Conservation (phyloP, 2,797 vertebrate species). For the Amazona finschi region DNA sequence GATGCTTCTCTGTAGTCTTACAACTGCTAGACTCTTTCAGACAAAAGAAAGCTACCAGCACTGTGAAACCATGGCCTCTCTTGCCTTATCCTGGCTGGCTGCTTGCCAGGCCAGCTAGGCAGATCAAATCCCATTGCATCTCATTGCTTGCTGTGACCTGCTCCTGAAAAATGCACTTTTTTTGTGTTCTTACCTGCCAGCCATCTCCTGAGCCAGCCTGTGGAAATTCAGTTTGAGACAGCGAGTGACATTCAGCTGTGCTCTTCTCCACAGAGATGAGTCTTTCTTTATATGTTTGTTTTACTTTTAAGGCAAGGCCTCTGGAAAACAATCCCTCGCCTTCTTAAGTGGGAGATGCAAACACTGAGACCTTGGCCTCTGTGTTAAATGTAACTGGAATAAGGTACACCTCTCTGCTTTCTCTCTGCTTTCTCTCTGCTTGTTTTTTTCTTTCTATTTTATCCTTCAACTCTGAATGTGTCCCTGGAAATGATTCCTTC, state of each 20-base stretch:
- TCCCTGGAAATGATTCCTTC: slow-evolving; percentile 24
- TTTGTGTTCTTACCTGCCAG: background rate
- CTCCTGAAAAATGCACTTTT: background rate
- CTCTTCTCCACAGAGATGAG: background rate
- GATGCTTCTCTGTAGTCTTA: background rate
- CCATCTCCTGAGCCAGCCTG: background rate
- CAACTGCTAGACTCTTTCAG: background rate
- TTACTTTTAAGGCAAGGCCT: background rate
- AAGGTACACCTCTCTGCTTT: background rate
- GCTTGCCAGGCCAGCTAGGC: background rate
- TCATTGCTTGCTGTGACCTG: background rate
- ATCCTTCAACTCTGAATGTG: background rate
- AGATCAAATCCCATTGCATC: background rate
- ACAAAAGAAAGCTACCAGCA: background rate
- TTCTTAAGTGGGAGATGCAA: background rate
- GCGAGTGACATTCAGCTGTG: background rate
- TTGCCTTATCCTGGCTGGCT: background rate
- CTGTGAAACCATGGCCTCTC: background rate
- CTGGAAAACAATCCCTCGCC: background rate
- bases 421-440: background rate
- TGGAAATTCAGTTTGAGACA: background rate
- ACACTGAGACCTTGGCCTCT: background rate
- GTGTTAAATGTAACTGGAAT: background rate
- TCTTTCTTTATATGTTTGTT: background rate
- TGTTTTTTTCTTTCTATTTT: background rate